A percentile compares a stretch with the other conserved stretches of the same genome.
These are phyloP conservation scores for Atherinomorus stipes DNA, from an alignment of 2,113 vertebrate genomes.

Conservation along the genomic window DNA sequence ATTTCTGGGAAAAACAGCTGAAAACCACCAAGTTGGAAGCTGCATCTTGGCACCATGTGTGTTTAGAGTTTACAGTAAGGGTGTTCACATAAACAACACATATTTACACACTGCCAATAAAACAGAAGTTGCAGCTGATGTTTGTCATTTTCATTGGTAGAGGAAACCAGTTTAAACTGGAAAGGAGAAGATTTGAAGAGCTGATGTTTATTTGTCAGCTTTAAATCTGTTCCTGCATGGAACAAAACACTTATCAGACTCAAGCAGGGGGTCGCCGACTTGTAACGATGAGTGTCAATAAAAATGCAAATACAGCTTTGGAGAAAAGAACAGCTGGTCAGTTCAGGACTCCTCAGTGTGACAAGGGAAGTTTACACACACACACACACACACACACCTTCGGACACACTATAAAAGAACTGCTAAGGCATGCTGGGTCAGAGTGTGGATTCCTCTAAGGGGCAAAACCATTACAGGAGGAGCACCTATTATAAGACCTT, in stretches of 20 bases:
- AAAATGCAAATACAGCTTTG: slow-evolving; percentile 63
- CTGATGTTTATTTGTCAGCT: not conserved
- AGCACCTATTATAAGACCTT: slow-evolving; percentile 66
- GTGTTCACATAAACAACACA: too few species aligned
- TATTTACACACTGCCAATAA: not conserved
- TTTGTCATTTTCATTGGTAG: not conserved
- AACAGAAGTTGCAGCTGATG: not conserved
- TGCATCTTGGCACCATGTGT: too few species aligned
- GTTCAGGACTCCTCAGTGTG: slow-evolving; percentile 24
- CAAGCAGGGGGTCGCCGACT: slow-evolving; percentile 27
- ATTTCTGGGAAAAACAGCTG: too few species aligned
- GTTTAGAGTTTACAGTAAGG: too few species aligned
- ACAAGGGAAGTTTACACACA: slow-evolving; percentile 37
- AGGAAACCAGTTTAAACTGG: not conserved
- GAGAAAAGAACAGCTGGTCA: slow-evolving; percentile 62
- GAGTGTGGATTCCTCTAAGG: slow-evolving; percentile 66
- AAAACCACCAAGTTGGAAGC: too few species aligned
- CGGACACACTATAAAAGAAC: slow-evolving; percentile 57
- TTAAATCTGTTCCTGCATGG: not conserved
- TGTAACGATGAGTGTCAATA: slow-evolving; percentile 54
- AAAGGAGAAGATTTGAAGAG: not conserved
- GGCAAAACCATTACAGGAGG: slow-evolving; percentile 49
- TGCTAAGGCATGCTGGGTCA: slow-evolving; percentile 66
- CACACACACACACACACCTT: slow-evolving; percentile 40
- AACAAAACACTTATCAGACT: not conserved